A percentile compares a stretch with the other conserved stretches of the same genome.
Evolutionary conservation across 2,888 invertebrate species (phyloP).

Genomic region (Polydrusus tereticollis): DNA sequence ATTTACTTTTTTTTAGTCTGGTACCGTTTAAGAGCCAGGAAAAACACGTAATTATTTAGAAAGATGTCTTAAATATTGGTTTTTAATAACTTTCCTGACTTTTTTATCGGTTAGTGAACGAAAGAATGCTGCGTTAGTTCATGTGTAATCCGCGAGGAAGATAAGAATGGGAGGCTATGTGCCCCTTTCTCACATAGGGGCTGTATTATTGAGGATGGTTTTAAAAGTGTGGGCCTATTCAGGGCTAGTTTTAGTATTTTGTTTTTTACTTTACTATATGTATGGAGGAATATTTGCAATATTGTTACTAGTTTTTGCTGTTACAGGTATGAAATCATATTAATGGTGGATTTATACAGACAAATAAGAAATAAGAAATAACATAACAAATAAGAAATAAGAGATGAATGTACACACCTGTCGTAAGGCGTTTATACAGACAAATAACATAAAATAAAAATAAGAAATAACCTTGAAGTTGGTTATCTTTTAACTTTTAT

Average conservation of each 20-base stretch:
- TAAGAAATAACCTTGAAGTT: no score
- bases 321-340: slow-evolving; percentile 75
- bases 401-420: no score
- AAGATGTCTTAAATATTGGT: background rate
- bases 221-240: slow-evolving; percentile 85
- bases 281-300: slow-evolving; percentile 84
- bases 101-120: background rate
- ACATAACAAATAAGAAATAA: no score
- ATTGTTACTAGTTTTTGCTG: slow-evolving; percentile 76
- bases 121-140: background rate
- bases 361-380: no score
- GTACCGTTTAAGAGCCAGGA: background rate
- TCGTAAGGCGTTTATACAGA: no score
- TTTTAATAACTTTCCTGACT: background rate
- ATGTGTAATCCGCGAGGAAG: background rate
- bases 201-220: slow-evolving; percentile 70
- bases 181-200: slow-evolving; percentile 64
- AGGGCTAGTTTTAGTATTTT: slow-evolving; percentile 78
- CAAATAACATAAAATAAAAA: no score
- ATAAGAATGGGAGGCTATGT: slow-evolving; percentile 64
- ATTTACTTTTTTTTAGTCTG: slow-evolving; percentile 4
- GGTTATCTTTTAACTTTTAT: no score
- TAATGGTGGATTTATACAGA: no score
- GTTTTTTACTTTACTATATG: slow-evolving; percentile 85
- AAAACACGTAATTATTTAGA: slow-evolving; percentile 8